Conservation (phyloP, 2,113 vertebrate genomes). For the Callithrix jacchus region DNA sequence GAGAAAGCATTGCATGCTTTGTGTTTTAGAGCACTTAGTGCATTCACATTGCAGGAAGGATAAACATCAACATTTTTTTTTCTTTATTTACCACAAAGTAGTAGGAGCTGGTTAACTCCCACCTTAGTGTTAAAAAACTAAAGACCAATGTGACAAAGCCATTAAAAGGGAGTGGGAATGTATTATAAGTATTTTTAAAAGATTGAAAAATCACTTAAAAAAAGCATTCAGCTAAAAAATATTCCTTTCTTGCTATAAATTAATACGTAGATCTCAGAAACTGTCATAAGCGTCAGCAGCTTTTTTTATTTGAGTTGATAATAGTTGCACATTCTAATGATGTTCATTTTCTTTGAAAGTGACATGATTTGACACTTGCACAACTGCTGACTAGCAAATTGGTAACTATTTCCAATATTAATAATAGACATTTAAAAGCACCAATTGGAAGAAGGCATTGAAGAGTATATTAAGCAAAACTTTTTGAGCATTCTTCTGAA, state of each 20-base stretch:
- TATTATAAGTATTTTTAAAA: not conserved
- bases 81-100: not conserved
- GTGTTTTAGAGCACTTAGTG: not conserved
- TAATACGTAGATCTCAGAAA: not conserved
- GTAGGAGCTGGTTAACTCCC: not conserved
- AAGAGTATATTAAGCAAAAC: conserved; percentile 20
- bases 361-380: conserved; percentile 30
- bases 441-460: not conserved
- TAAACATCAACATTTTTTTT: not conserved
- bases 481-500: conserved; percentile 47
- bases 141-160: not conserved
- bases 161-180: not conserved
- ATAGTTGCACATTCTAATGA: not conserved
- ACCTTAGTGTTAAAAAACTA: not conserved
- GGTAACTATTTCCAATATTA: not conserved
- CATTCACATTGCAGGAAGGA: not conserved
- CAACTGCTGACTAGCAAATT: conserved; percentile 40
- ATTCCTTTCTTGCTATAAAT: conserved; percentile 18
- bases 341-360: conserved; percentile 48
- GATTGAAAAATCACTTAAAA: not conserved
- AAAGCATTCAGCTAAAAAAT: not conserved
- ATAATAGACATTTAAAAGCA: conserved; percentile 38
- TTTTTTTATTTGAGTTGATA: conserved; percentile 38
- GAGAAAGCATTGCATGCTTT: not conserved
- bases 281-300: not conserved